Evolutionary conservation across 2,113 vertebrate species (phyloP).

Genomic region (Chaetorhynchus papuensis): DNA sequence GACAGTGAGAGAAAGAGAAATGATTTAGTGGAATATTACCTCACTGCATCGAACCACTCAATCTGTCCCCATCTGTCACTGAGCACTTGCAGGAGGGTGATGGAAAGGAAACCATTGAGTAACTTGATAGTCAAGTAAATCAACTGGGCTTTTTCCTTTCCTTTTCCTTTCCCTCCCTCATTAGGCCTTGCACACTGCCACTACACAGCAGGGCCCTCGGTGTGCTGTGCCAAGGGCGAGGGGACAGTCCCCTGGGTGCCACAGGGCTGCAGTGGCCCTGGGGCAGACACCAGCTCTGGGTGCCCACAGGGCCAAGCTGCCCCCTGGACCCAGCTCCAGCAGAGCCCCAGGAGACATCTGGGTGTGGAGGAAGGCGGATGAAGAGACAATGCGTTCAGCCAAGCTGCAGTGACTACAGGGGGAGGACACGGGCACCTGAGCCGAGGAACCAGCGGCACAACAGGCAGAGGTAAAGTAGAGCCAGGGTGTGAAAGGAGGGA

Average conservation of each 20-base stretch:
- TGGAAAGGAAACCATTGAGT: slow-evolving; percentile 16
- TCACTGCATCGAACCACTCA: slow-evolving; percentile 46
- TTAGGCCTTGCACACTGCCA: neutral
- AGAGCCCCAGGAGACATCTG: neutral
- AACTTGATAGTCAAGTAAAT: slow-evolving; percentile 25
- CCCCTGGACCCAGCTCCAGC: neutral
- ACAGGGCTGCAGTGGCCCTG: neutral
- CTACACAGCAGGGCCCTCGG: neutral
- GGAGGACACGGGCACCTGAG: neutral
- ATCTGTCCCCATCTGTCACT: slow-evolving; percentile 59
- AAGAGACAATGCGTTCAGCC: neutral
- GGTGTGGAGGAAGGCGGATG: neutral
- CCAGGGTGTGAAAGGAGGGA: neutral
- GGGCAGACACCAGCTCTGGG: neutral
- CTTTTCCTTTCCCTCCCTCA: neutral
- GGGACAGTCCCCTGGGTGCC: neutral
- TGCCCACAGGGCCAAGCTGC: rapidly evolving
- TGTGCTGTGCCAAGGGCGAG: rapidly evolving
- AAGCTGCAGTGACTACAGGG: neutral
- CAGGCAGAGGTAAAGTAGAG: neutral
- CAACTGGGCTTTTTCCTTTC: neutral
- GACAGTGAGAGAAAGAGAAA: slow-evolving; percentile 28
- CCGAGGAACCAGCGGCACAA: neutral
- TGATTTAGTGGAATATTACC: slow-evolving; percentile 60
- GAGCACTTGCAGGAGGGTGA: slow-evolving; percentile 12